These are phyloP conservation scores for Cuniculus paca DNA, from an alignment of 2,797 vertebrate genomes.

Conservation along the genomic window DNA sequence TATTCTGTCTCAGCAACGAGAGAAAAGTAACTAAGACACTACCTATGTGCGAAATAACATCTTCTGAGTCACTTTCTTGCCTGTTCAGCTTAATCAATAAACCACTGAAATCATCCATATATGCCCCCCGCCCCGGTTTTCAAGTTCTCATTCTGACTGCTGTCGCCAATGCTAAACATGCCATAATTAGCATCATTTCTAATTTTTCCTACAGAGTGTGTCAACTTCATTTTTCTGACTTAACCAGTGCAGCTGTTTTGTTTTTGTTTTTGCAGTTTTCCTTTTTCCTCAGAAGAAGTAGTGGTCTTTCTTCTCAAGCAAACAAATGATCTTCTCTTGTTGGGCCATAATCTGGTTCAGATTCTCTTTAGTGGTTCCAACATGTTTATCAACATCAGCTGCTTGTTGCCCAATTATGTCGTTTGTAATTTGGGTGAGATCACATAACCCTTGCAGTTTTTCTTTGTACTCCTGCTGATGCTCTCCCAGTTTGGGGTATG, in stretches of 20 bases:
- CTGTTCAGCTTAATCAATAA: background rate
- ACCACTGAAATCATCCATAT: background rate
- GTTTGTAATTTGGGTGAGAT: constrained; percentile 96
- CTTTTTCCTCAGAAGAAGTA: constrained; percentile 94
- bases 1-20: too few relatives aligned
- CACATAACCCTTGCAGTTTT: constrained; percentile 95
- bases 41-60: background rate
- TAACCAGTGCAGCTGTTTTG: background rate
- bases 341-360: constrained; percentile 95
- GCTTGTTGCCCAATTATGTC: constrained; percentile 94
- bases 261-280: constrained; percentile 90
- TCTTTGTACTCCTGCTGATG: constrained; percentile 94
- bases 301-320: constrained; percentile 95
- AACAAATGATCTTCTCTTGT: constrained; percentile 95
- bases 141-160: background rate
- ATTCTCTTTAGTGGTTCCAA: constrained; percentile 88
- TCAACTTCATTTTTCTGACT: background rate
- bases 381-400: constrained; percentile 86
- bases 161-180: background rate
- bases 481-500: constrained; percentile 85
- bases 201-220: background rate
- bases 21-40: too few relatives aligned
- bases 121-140: background rate
- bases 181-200: background rate
- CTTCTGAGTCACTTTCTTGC: background rate